Evolutionary conservation across 2,888 invertebrate genomes (phyloP).

Genomic region (Rhamnusium bicolor): DNA sequence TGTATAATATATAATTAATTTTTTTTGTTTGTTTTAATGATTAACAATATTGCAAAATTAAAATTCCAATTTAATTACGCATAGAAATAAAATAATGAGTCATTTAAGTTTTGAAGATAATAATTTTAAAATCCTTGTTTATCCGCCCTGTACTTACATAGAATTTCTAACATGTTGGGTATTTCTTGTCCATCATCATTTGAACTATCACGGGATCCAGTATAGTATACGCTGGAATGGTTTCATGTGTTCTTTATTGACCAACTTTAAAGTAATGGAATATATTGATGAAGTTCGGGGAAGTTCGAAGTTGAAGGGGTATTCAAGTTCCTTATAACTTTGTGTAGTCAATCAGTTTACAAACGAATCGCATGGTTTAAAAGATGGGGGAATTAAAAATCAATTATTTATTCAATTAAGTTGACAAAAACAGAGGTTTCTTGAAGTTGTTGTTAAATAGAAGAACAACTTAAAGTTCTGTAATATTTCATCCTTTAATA

Average conservation of each 20-base stretch:
- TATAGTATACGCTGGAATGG: not conserved
- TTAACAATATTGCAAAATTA: too few relatives aligned
- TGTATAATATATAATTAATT: too few relatives aligned
- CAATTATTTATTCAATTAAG: slow-evolving; percentile 37
- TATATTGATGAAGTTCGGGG: slow-evolving; percentile 33
- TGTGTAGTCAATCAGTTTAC: slow-evolving; percentile 18
- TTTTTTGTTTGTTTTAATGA: too few relatives aligned
- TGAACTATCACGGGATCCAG: not conserved
- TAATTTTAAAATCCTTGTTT: too few relatives aligned
- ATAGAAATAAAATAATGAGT: too few relatives aligned
- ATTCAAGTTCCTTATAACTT: slow-evolving; percentile 10
- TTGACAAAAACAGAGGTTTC: slow-evolving; percentile 26
- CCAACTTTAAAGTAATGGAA: slow-evolving; percentile 26
- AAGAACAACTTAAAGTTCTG: not conserved
- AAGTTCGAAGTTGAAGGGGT: slow-evolving; percentile 22
- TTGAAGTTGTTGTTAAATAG: not conserved
- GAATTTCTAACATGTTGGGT: not conserved
- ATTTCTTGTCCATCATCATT: not conserved
- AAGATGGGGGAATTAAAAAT: slow-evolving; percentile 31
- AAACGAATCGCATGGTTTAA: not conserved
- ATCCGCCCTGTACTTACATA: not conserved
- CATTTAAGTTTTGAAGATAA: too few relatives aligned
- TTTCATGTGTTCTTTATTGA: slow-evolving; percentile 22
- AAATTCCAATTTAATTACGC: too few relatives aligned
- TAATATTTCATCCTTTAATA: not conserved